Evolutionary conservation across 1,140 invertebrate genomes (phyloP).

Genomic region (Dendroctonus valens): DNA sequence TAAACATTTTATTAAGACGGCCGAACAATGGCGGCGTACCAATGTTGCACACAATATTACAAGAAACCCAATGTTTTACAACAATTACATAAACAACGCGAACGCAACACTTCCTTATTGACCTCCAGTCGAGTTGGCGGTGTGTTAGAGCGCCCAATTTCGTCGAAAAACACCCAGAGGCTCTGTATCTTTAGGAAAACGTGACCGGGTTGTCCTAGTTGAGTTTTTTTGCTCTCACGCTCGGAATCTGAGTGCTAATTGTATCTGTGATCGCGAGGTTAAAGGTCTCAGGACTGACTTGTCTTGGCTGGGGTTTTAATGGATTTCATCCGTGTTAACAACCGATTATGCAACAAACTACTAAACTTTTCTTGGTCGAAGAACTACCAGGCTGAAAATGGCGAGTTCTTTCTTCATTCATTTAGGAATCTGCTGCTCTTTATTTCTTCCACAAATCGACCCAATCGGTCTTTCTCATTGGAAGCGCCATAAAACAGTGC

Average conservation of each 20-base stretch:
- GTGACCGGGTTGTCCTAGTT: conserved; percentile 5
- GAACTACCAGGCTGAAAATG: no score
- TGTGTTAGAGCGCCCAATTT: conserved; percentile 2
- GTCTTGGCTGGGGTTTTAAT: no score
- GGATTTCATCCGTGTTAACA: no score
- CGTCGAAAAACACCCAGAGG: not conserved
- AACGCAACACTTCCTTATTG: conserved; percentile 5
- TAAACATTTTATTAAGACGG: no score
- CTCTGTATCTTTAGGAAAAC: conserved; percentile 1
- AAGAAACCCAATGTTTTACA: conserved; percentile 9
- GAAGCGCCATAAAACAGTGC: no score
- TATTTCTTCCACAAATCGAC: no score
- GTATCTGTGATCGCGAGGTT: conserved; percentile 10
- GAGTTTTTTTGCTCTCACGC: conserved; percentile 8
- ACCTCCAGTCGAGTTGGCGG: not conserved
- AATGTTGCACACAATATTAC: conserved; percentile 2
- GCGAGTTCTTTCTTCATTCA: no score
- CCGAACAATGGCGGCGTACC: not conserved
- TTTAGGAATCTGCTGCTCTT: no score
- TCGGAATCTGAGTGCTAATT: conserved; percentile 9
- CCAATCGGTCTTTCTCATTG: no score
- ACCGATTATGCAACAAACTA: no score
- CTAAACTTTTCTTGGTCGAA: no score
- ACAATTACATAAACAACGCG: conserved; percentile 5
- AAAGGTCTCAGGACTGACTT: not conserved